Conservation (phyloP, 2,888 invertebrate species). For the Abrostola tripartita region DNA sequence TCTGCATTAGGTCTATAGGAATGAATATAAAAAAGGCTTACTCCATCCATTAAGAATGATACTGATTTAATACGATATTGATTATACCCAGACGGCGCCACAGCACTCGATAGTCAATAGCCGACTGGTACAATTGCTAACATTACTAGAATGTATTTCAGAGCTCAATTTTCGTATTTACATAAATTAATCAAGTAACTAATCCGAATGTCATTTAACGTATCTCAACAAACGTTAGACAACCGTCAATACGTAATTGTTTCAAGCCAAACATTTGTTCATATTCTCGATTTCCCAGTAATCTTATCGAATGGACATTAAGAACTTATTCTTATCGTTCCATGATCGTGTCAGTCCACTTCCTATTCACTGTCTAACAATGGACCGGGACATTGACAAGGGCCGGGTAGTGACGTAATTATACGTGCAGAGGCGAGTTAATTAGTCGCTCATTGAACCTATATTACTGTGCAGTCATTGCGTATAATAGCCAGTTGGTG, state of each 20-base stretch:
- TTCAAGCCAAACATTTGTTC: constrained; percentile 31
- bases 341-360: constrained; percentile 51
- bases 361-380: constrained; percentile 55
- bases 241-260: constrained; percentile 31
- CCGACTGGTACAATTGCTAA: constrained; percentile 31
- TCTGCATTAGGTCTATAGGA: too few relatives aligned
- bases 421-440: constrained; percentile 62
- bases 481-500: constrained; percentile 49
- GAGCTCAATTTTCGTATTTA: constrained; percentile 31
- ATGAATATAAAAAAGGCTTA: too few relatives aligned
- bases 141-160: constrained; percentile 15
- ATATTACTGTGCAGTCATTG: constrained; percentile 56
- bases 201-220: constrained; percentile 39
- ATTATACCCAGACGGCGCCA: not conserved
- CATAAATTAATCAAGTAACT: constrained; percentile 42
- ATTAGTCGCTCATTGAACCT: constrained; percentile 65
- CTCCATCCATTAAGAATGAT: too few relatives aligned
- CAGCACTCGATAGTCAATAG: not conserved
- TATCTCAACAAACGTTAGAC: constrained; percentile 38
- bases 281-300: constrained; percentile 44
- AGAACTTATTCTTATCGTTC: constrained; percentile 49
- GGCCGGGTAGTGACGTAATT: constrained; percentile 59
- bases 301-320: constrained; percentile 46
- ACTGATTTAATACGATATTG: too few relatives aligned
- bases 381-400: constrained; percentile 47